Evolutionary conservation across 1,140 invertebrate species (phyloP).

Genomic region (Agraylea sexmaculata): DNA sequence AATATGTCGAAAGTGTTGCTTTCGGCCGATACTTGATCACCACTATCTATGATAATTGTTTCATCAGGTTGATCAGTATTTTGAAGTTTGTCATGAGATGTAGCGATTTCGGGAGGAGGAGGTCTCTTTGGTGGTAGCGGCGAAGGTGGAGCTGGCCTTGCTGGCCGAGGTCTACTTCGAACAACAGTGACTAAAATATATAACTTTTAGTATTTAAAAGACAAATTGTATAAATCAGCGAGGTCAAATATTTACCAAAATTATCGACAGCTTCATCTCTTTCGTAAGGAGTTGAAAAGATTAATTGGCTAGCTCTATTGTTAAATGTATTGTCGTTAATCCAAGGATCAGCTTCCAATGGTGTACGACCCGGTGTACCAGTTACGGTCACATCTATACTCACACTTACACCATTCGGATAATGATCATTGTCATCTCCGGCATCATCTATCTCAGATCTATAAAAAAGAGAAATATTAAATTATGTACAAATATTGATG

Average conservation of each 20-base stretch:
- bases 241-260: constrained; percentile 49
- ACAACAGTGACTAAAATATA: constrained; percentile 20
- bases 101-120: constrained; percentile 12
- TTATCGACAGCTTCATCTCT: constrained; percentile 72
- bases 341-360: constrained; percentile 61
- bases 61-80: background rate
- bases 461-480: constrained; percentile 7
- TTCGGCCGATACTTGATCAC: background rate
- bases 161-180: constrained; percentile 24
- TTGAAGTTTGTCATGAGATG: too few relatives aligned
- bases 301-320: constrained; percentile 41
- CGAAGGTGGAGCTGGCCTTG: constrained; percentile 28
- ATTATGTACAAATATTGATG: background rate
- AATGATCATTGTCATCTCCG: constrained; percentile 64
- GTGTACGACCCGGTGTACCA: constrained; percentile 52
- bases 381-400: constrained; percentile 61
- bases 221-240: background rate
- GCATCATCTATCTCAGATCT: constrained; percentile 71
- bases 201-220: too few relatives aligned
- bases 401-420: constrained; percentile 63
- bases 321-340: constrained; percentile 40
- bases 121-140: constrained; percentile 23
- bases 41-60: background rate
- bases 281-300: constrained; percentile 74
- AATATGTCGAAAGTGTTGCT: constrained; percentile 37